Evolutionary conservation across 2,113 vertebrate genomes (phyloP), one percentile per base, ranked within the genome.

Genomic region (Scomber japonicus): DNA sequence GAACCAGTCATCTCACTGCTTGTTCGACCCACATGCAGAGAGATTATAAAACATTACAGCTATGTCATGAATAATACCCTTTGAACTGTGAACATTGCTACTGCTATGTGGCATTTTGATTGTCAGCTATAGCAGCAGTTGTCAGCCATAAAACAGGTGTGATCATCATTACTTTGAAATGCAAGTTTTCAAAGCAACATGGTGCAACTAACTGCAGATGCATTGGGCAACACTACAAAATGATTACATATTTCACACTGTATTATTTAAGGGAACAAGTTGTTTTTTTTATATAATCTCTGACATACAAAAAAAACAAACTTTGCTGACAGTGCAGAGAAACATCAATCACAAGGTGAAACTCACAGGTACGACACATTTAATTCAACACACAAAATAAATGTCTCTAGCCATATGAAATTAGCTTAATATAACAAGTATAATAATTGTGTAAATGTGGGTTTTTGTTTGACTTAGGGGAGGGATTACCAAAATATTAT

Each of bases 301-400:
- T 65, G 13, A 70, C 14, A 31, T 8, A 81, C 1, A 5, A 3
- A 50, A 45, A 65, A 59, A 11, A 53, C 15, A 68, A 60, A 54
- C 5, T 14, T 16, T 13, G 11, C 15, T 7, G 31, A 63, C 3
- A 80, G 24, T 27, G 24, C 75, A 82, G 80, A 71, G 71, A 69
- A 76, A 80, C 75, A 24, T 30, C 17, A 15, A 40, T 72, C 57
- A 69, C 54, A 67, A 53, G 9, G 27, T 63, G 19, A 80, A 64
- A 64, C 64, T 24, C 14, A 35, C 8, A 54, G 0, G 13, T 5
- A 17, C 40, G n/a, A 50, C 3, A 3, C 11, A 50, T 14, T 30
- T 45, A 12, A 44, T 24, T 21, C 35, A 27, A 45, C 19, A 44
- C 31, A 63, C 7, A 10, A 63, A 46, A 64, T 40, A 40, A 50